Base-by-base conservation (phyloP, 2,888 invertebrate genomes). In the Drosophila nr. medialis region DNA sequence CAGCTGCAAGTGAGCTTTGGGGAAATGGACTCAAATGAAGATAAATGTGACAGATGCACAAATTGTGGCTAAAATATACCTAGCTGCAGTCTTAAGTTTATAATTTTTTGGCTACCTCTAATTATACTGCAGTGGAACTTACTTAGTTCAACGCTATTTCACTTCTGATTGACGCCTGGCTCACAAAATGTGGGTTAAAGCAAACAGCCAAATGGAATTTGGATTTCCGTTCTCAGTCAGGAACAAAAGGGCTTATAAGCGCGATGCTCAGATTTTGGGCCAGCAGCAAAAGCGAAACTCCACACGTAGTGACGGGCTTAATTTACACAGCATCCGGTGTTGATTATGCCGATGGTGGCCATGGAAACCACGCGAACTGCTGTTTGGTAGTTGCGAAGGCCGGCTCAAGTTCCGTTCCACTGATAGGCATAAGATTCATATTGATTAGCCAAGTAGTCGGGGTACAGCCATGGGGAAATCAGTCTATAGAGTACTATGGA, bases 251-350 rank as follows among this genome's bases (percentile, higher is more conserved):
- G 48, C 71, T 76, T 58, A 54, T 36, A 61, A 67, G 42, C 34
- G 59, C 29, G n/a, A n/a, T 8, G 10, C 36, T 18, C 34, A 32
- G 45, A 58, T 59, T 40, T 27, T 24, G 11, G 15, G 11, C 21
- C 11, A 32, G 38, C 27, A 8, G 24, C 51, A 30, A 24, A 29
- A 42, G 30, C 27, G 1, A 21, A 36, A 15, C 18, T 42, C 42
- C 45, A 30, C 54, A 68, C 65, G 50, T 83, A 71, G 69, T 51
- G 45, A 29, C 24, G 34, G 58, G 60, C 69, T 81, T 84, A 72
- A 84, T 87, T 87, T 84, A 86, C 89, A 75, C 79, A 77, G 74
- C 71, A 81, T 89, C 82, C 89, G 87, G 77, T 77, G 87, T 79
- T 85, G 89, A 85, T 85, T 89, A 77, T 69, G 53, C 36, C 71